Conservation (phyloP, 2,113 vertebrate genomes). For the Leptobrachium leishanense region DNA sequence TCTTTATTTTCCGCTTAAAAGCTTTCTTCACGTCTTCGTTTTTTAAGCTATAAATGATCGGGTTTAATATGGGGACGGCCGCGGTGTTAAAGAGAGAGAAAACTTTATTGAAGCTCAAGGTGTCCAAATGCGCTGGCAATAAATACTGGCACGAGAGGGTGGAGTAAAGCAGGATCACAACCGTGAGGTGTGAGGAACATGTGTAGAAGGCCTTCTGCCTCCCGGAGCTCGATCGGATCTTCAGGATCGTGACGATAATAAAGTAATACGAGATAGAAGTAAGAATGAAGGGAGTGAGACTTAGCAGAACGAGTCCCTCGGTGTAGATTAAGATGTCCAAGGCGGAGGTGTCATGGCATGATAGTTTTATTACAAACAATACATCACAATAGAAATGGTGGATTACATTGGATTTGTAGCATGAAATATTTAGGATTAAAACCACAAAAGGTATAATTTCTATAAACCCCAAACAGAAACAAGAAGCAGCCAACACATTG, state of each 20-base stretch:
- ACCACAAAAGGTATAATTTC: neutral
- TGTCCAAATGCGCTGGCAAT: neutral
- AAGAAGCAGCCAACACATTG: neutral
- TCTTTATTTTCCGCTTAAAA: constrained; percentile 9
- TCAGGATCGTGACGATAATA: constrained; percentile 33
- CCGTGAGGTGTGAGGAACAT: constrained; percentile 51
- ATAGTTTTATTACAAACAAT: neutral
- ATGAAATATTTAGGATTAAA: neutral
- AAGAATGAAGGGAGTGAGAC: neutral
- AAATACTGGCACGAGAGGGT: constrained; percentile 19
- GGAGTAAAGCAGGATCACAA: constrained; percentile 47
- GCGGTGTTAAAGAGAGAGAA: constrained; percentile 7
- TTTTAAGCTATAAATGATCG: constrained; percentile 46
- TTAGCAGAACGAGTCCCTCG: neutral
- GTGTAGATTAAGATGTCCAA: neutral
- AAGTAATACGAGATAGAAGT: constrained; percentile 9
- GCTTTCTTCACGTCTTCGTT: constrained; percentile 43
- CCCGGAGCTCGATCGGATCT: neutral
- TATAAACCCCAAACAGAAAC: neutral
- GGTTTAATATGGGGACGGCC: constrained; percentile 44
- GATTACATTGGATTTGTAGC: neutral
- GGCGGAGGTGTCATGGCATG: neutral
- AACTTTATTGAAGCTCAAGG: neutral
- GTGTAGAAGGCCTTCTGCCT: neutral
- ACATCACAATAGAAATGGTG: constrained; percentile 5